Percentiles rank a stretch among this genome's conserved stretches.
Conservation (phyloP, 1,140 invertebrate genomes). For the Subanguina moxae region DNA sequence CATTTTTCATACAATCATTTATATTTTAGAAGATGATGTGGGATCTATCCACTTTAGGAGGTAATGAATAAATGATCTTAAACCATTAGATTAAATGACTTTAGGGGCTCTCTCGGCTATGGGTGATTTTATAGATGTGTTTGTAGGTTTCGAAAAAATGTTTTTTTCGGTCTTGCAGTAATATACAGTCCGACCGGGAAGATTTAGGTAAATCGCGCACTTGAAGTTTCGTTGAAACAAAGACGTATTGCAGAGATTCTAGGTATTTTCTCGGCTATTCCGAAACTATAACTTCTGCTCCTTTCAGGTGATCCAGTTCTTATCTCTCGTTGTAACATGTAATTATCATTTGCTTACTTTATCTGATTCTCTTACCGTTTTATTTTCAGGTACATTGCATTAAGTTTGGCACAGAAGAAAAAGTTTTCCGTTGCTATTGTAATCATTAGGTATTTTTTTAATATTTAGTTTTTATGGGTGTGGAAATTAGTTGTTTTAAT, state of each 20-base stretch:
- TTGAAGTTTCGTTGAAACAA: constrained; percentile 1
- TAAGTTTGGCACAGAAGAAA: not conserved
- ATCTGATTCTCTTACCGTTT: too few species aligned
- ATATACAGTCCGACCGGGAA: too few species aligned
- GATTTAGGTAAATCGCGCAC: constrained; percentile 1
- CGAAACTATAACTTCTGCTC: not conserved
- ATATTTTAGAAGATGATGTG: not conserved
- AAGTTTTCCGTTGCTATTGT: not conserved
- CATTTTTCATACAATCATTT: not conserved
- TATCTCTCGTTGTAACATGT: not conserved
- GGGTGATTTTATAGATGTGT: not conserved
- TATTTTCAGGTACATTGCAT: not conserved
- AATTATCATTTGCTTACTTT: too few species aligned
- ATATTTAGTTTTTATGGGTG: not conserved
- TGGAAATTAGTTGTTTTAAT: too few species aligned
- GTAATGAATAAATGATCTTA: too few species aligned
- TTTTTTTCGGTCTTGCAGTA: too few species aligned
- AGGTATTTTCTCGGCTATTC: not conserved
- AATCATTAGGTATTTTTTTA: not conserved
- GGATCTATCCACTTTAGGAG: not conserved
- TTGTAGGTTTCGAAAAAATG: not conserved
- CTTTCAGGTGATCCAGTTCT: not conserved
- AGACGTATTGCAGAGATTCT: not conserved
- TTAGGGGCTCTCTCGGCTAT: not conserved
- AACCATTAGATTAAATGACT: too few species aligned